Evolutionary conservation across 2,888 invertebrate genomes (phyloP).

Genomic region (Hartigia nigra): DNA sequence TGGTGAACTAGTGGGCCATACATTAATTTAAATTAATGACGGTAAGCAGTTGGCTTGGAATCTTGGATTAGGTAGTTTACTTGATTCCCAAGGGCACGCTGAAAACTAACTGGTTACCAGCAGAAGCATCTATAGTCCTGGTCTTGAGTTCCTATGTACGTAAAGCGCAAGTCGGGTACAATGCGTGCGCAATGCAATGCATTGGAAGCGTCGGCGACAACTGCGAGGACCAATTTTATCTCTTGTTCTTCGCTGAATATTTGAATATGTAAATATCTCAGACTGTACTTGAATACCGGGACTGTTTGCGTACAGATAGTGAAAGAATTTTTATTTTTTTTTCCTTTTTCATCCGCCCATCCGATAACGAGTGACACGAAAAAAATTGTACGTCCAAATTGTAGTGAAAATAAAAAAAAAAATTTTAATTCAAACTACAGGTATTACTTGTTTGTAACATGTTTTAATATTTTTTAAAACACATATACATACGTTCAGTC

Average conservation of each 20-base stretch:
- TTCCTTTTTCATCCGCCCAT: background rate
- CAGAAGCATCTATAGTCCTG: background rate
- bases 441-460: too few relatives aligned
- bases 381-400: background rate
- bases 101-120: conserved; percentile 27
- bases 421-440: too few relatives aligned
- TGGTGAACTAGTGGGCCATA: conserved; percentile 30
- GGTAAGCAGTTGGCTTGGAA: conserved; percentile 31
- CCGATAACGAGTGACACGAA: background rate
- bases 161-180: background rate
- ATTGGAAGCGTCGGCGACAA: conserved; percentile 2
- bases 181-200: background rate
- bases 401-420: background rate
- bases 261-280: background rate
- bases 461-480: too few relatives aligned
- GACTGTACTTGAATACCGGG: background rate
- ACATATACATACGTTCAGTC: too few relatives aligned
- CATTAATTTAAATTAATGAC: conserved; percentile 56
- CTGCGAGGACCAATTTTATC: conserved; percentile 7
- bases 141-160: background rate
- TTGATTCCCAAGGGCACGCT: conserved; percentile 33
- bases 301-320: background rate
- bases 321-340: background rate
- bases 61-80: conserved; percentile 33
- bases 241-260: conserved; percentile 5